Base-by-base conservation (phyloP, 2,797 vertebrate genomes). In the Synanceia verrucosa region DNA sequence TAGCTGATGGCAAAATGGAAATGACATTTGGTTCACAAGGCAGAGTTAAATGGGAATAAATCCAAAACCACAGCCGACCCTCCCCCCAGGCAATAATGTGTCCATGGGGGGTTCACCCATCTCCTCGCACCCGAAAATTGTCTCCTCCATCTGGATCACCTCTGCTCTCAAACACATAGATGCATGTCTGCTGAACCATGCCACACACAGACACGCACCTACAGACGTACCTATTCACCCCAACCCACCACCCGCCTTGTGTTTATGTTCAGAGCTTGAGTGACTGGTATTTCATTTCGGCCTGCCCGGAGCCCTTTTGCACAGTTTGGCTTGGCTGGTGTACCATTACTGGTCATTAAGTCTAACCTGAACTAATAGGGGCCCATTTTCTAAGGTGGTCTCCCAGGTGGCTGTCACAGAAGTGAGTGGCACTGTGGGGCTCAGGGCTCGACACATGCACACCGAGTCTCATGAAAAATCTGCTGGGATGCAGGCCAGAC, bases 331-430 rank as follows among this genome's bases (percentile, higher is more conserved):
- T 89, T 88, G 80, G 89, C 85, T 52, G 88, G 88, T 89, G 90
- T 88, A 90, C 90, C 82, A 92, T 94, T 93, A 93, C 89, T 86
- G 83, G 81, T 91, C 92, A 94, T 95, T 93, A 95, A 90, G 86
- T 92, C 86, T 90, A 92, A 93, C 91, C 91, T 92, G 90, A 91
- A 92, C 90, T 93, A 94, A 94, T 94, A 88, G 86, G 86, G 82
- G 83, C 76, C 81, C 70, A 86, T 94, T 93, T 93, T 92, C 89
- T 89, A 79, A 85, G 92, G 93, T 92, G 93, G 93, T 94, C 93
- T 91, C 85, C 76, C 90, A 92, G 90, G 91, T 87, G 91, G 88
- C 87, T 87, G 91, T 89, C 86, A 89, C 65, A 79, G 86, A 73
- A 76, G 75, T 90, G 87, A 90, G 83, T 87, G 91, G 84, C 79